These are phyloP conservation scores for Pyxicephalus adspersus DNA, from an alignment of 2,113 vertebrate genomes.

Conservation along the genomic window DNA sequence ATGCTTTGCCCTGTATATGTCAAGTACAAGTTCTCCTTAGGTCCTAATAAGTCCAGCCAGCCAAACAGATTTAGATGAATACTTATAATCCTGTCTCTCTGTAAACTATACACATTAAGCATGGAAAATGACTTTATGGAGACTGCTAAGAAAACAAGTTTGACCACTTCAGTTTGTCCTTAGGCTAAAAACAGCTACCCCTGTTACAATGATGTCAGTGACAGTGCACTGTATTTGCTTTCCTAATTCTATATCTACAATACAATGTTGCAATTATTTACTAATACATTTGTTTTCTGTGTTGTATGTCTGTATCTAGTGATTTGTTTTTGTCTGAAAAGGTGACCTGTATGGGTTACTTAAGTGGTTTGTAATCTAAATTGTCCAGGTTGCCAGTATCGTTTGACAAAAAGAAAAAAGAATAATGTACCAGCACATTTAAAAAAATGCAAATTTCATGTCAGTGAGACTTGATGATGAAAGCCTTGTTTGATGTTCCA, in stretches of 20 bases:
- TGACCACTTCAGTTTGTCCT: conserved; percentile 4
- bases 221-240: neutral
- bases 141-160: neutral
- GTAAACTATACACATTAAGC: too few species aligned
- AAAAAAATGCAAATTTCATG: too few species aligned
- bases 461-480: too few species aligned
- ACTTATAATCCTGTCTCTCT: too few species aligned
- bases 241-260: conserved; percentile 4
- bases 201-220: neutral
- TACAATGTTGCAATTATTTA: conserved; percentile 22
- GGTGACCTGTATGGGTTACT: neutral
- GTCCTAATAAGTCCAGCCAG: too few species aligned
- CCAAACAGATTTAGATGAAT: too few species aligned
- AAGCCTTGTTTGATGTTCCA: too few species aligned
- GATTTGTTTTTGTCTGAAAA: conserved; percentile 9
- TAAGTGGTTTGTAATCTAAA: neutral
- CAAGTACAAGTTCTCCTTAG: too few species aligned
- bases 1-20: too few species aligned
- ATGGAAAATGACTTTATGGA: too few species aligned
- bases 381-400: neutral
- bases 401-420: too few species aligned
- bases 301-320: neutral
- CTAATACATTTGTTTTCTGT: neutral
- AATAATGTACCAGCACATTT: too few species aligned
- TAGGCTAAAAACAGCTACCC: neutral